Percentiles rank a stretch among this genome's conserved stretches.
Evolutionary conservation across 1,140 invertebrate species (phyloP).

Genomic region (Drosophila mayri): DNA sequence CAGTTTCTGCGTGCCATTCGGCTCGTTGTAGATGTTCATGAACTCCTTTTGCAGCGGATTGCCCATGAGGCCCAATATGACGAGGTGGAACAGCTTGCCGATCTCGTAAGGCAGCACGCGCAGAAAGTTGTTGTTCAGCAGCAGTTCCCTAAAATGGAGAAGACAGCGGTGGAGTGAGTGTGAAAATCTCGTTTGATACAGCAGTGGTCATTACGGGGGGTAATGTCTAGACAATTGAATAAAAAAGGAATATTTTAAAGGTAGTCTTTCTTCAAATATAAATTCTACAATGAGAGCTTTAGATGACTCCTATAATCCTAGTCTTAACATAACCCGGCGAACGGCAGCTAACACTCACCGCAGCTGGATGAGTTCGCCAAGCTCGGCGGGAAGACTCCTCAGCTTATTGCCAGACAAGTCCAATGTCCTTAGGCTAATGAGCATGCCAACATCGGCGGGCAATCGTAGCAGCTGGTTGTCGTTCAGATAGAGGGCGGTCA

Average conservation of each 20-base stretch:
- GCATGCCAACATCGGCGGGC: conserved; percentile 94
- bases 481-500: conserved; percentile 97
- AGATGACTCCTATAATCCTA: no score
- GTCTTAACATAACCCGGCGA: not conserved
- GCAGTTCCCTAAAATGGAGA: conserved; percentile 92
- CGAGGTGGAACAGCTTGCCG: conserved; percentile 98
- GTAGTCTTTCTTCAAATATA: not conserved
- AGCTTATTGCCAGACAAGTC: conserved; percentile 98
- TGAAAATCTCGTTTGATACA: not conserved
- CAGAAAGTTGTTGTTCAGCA: conserved; percentile 97
- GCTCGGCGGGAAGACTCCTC: conserved; percentile 95
- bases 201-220: conserved; percentile 9
- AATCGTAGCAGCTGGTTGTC: conserved; percentile 96
- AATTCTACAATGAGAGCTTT: not conserved
- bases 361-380: conserved; percentile 97
- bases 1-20: conserved; percentile 97
- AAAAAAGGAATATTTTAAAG: not conserved
- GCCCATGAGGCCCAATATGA: conserved; percentile 94
- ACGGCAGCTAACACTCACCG: conserved; percentile 87
- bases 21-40: conserved; percentile 95
- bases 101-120: conserved; percentile 97
- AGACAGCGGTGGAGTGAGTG: not conserved
- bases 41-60: conserved; percentile 98
- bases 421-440: conserved; percentile 93
- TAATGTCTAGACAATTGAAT: not conserved